Evolutionary conservation across 2,797 vertebrate genomes (phyloP), one percentile per base, ranked within the genome.

Genomic region (Leuciscus waleckii): DNA sequence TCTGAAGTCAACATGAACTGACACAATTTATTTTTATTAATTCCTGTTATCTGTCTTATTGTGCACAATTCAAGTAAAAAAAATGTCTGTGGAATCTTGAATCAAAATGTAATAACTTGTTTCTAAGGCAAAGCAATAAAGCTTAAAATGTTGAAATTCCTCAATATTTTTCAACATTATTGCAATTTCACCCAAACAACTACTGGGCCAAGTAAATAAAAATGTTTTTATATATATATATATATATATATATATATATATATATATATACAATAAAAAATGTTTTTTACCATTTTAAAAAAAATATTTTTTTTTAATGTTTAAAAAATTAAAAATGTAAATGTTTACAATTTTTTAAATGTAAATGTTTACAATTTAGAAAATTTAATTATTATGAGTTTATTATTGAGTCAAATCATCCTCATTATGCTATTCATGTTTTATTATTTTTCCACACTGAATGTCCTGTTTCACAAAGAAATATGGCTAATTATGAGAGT

Each of bases 1-100:
- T n/a, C 23, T 37, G 19, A 56, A 58, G 69, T 82, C 37, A 29
- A 73, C 54, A 35, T 39, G 32, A 81, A 51, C 63, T 35, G 63
- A 68, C 78, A 29, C 9, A 2, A 5, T 75, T 54, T 35, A 51
- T 32, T 67, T 51, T 39, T 23, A 61, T 81, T 80, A 39, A 56
- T 54, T 16, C 23, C 6, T 16, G 2, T 29, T 69, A 16, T 61
- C 23, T 32, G 13, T 37, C 23, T 81, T 54, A 69, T 37, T 37
- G 23, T 26, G 13, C 23, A n/a, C 7, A 17, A 29, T 35, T 26
- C n/a, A 43, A 23, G 29, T 21, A 23, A 13, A 75, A 5, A 29
- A 49, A 26, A 26, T 2, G 23, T 41, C 0, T 43, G 41, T 16
- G 21, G 6, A 14, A 70, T 70, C 21, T n/a, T 70, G 5, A 70